phyloP scores from a whole-genome alignment of 2,113 vertebrate species.

The Hippocampus mohnikei region DNA sequence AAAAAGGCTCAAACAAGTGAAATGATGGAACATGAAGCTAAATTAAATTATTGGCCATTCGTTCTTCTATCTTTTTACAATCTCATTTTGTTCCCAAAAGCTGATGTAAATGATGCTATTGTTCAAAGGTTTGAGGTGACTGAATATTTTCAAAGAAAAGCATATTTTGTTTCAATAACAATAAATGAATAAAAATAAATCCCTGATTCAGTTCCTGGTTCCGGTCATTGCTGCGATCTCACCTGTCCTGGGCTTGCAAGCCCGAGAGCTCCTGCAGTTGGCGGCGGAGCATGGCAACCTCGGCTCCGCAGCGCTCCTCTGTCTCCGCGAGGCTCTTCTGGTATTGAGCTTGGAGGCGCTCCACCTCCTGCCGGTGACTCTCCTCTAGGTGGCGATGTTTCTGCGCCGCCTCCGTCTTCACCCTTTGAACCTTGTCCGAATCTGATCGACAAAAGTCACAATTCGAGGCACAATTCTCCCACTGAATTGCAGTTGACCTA shows the following conservation, averaged over 20 bases:
- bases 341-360: slow-evolving; percentile 74
- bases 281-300: slow-evolving; percentile 76
- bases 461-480: neutral
- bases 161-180: too few species aligned
- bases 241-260: slow-evolving; percentile 71
- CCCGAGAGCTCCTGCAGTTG: slow-evolving; percentile 67
- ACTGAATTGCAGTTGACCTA: too few species aligned
- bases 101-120: too few species aligned
- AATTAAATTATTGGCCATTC: neutral
- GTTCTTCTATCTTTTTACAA: too few species aligned
- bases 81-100: too few species aligned
- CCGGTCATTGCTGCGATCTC: slow-evolving; percentile 9
- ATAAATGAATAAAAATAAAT: too few species aligned
- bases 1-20: neutral
- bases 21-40: neutral
- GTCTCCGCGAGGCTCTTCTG: slow-evolving; percentile 77
- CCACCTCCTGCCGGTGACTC: slow-evolving; percentile 75
- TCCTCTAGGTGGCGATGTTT: slow-evolving; percentile 72
- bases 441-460: neutral
- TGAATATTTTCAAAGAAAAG: too few species aligned
- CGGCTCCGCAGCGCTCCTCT: slow-evolving; percentile 70
- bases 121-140: too few species aligned
- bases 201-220: too few species aligned
- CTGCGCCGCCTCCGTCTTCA: slow-evolving; percentile 67
- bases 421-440: slow-evolving; percentile 52